Conservation (phyloP, 2,113 vertebrate species). For the Corydoras maculifer region DNA sequence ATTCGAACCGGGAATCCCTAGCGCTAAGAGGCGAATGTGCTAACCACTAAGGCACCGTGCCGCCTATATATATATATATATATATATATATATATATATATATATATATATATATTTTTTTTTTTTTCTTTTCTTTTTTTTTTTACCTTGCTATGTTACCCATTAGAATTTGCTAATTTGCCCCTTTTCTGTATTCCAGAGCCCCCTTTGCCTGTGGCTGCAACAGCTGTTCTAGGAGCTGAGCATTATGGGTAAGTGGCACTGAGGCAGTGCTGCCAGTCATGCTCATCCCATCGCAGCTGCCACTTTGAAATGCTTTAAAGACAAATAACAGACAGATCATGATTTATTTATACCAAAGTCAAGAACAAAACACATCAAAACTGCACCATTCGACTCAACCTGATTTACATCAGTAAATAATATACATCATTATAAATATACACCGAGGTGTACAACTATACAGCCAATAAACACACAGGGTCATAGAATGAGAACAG, state of each 20-base stretch:
- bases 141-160: background rate
- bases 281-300: slow-evolving; percentile 42
- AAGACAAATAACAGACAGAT: background rate
- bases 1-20: too few relatives aligned
- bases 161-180: slow-evolving; percentile 19
- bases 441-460: too few relatives aligned
- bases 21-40: too few relatives aligned
- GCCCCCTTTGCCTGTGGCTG: slow-evolving; percentile 44
- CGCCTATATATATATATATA: background rate
- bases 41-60: too few relatives aligned
- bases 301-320: slow-evolving; percentile 21
- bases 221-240: slow-evolving; percentile 48
- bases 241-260: slow-evolving; percentile 39
- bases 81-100: background rate
- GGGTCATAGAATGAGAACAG: too few relatives aligned
- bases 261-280: slow-evolving; percentile 41
- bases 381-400: too few relatives aligned
- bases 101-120: background rate
- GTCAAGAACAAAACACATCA: background rate
- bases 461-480: too few relatives aligned
- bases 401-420: too few relatives aligned
- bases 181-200: slow-evolving; percentile 28
- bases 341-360: background rate
- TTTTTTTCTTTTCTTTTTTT: background rate
- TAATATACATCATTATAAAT: too few relatives aligned